Conservation (phyloP, 1,140 invertebrate genomes). For the Aporrectodea caliginosa region DNA sequence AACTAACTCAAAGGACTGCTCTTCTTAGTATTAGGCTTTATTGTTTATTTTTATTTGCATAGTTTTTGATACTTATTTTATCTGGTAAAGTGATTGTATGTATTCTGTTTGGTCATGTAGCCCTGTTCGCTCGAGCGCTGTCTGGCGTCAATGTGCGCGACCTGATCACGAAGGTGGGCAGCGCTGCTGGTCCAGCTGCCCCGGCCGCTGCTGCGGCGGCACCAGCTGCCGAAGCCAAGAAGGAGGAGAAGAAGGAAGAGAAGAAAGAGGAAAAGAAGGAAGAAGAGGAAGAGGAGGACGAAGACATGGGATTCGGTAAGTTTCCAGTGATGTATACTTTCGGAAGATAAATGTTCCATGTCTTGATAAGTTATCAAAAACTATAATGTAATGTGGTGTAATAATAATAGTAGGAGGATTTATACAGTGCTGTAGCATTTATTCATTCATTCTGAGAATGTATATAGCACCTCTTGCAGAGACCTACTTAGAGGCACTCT, state of each 20-base stretch:
- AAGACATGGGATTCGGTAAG: conserved; percentile 84
- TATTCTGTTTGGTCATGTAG: conserved; percentile 40
- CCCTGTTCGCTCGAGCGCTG: conserved; percentile 92
- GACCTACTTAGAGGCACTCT: too few relatives aligned
- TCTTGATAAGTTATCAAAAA: too few relatives aligned
- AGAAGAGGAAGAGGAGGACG: conserved; percentile 71
- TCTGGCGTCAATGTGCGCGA: conserved; percentile 92
- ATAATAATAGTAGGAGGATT: too few relatives aligned
- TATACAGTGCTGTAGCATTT: too few relatives aligned
- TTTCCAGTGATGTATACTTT: too few relatives aligned
- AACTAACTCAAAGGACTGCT: too few relatives aligned
- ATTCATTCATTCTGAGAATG: too few relatives aligned
- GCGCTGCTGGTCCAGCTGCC: conserved; percentile 70
- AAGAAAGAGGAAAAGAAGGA: conserved; percentile 63
- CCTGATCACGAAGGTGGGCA: conserved; percentile 89
- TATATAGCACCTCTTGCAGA: too few relatives aligned
- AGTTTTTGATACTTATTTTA: neutral
- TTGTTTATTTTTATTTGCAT: neutral
- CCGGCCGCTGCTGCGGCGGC: conserved; percentile 65
- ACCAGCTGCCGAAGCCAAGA: conserved; percentile 55
- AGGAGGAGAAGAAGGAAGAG: conserved; percentile 68
- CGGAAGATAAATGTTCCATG: too few relatives aligned
- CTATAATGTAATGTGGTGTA: too few relatives aligned
- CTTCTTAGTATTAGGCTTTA: too few relatives aligned
- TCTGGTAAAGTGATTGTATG: neutral